Percentiles rank a stretch among this genome's conserved stretches.
These are phyloP conservation scores for Parnassius smintheus DNA, from an alignment of 2,888 invertebrate genomes.

Conservation along the genomic window DNA sequence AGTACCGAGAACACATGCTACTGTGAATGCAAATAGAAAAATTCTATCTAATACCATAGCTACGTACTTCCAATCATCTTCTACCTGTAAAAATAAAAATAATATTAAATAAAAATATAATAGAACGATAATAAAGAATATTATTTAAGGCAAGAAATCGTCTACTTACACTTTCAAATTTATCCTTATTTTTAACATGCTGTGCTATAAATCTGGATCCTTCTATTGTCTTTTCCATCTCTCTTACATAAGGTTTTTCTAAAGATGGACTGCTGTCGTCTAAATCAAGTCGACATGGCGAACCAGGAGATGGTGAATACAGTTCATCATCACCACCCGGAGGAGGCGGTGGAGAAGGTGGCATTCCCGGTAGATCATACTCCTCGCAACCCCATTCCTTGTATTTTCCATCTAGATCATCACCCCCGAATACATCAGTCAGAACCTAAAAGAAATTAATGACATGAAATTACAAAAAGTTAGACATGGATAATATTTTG, in stretches of 20 bases:
- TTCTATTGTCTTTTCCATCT: conserved; percentile 95
- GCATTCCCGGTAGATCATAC: conserved; percentile 87
- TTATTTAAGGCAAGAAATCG: neutral
- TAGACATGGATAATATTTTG: too few relatives aligned
- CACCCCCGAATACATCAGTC: conserved; percentile 88
- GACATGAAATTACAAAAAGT: neutral
- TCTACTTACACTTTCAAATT: conserved; percentile 93
- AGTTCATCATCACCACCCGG: conserved; percentile 92
- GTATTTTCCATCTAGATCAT: conserved; percentile 73
- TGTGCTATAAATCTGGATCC: conserved; percentile 97
- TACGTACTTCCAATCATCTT: conserved; percentile 99
- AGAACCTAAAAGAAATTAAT: conserved; percentile 73
- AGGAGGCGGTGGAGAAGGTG: conserved; percentile 86
- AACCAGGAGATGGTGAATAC: conserved; percentile 88
- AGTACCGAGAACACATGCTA: conserved; percentile 95
- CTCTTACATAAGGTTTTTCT: conserved; percentile 89
- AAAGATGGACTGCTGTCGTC: conserved; percentile 88
- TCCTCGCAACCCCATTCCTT: conserved; percentile 83
- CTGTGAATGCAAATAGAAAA: conserved; percentile 96
- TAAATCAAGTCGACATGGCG: conserved; percentile 81
- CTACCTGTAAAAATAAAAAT: conserved; percentile 83
- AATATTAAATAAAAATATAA: conserved; percentile 2
- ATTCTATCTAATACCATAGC: conserved; percentile 97
- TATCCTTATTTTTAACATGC: conserved; percentile 96
- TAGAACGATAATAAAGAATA: neutral